phyloP scores from a whole-genome alignment of 2,797 vertebrate species.

The Phrynocephalus guinanensis region DNA sequence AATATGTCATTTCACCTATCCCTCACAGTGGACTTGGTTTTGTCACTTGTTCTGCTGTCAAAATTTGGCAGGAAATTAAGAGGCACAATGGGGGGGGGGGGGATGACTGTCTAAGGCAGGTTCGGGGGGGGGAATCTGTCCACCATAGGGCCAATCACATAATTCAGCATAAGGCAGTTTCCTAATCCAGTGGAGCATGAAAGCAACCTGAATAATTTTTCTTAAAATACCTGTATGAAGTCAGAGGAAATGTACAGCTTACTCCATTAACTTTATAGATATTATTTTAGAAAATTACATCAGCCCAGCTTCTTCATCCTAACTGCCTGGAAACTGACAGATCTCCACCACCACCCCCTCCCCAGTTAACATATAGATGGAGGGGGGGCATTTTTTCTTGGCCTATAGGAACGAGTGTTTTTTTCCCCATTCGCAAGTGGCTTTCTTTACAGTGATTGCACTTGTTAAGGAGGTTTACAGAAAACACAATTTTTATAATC shows the following conservation, averaged over 20 bases:
- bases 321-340: conserved; percentile 52
- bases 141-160: not conserved
- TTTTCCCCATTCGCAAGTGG: not conserved
- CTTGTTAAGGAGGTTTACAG: conserved; percentile 57
- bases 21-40: no score
- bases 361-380: conserved; percentile 39
- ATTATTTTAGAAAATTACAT: conserved; percentile 30
- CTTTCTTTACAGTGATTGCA: conserved; percentile 51
- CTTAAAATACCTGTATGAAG: conserved; percentile 47
- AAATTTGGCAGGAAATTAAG: no score
- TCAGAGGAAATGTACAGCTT: conserved; percentile 50
- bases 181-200: not conserved
- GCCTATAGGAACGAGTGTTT: conserved; percentile 51
- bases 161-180: not conserved
- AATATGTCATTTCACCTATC: no score
- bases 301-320: conserved; percentile 38
- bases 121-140: no score
- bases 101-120: no score
- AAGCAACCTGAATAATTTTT: not conserved
- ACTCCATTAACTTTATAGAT: conserved; percentile 53
- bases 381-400: conserved; percentile 57
- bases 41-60: no score
- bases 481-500: conserved; percentile 43
- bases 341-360: conserved; percentile 20
- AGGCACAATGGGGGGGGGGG: no score